phyloP scores from a whole-genome alignment of 2,113 vertebrate genomes.

The Gobio gobio region DNA sequence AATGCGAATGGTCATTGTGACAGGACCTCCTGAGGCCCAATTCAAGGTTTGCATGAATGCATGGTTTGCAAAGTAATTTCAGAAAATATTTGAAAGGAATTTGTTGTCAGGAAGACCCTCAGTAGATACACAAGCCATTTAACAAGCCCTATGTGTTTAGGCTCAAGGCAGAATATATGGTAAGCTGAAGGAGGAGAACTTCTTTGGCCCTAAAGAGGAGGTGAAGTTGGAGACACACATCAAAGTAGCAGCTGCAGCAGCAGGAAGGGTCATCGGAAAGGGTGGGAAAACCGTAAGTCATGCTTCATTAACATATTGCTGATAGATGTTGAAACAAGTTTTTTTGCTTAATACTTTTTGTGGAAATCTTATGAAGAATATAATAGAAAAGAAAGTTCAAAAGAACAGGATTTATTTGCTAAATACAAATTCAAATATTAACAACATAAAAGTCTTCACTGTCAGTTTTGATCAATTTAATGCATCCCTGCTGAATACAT shows the following conservation, averaged over 20 bases:
- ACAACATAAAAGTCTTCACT: no score
- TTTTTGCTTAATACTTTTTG: no score
- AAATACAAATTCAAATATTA: no score
- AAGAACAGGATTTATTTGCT: no score
- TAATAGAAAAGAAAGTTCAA: no score
- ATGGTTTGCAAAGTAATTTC: not conserved
- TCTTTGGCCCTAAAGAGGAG: conserved; percentile 93
- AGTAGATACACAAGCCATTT: not conserved
- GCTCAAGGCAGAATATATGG: conserved; percentile 94
- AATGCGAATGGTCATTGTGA: conserved; percentile 94
- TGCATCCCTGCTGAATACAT: no score
- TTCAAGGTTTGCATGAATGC: conserved; percentile 83
- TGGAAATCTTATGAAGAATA: no score
- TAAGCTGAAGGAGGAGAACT: conserved; percentile 95
- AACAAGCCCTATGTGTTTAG: conserved; percentile 62
- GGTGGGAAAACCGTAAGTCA: conserved; percentile 90
- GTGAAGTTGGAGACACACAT: conserved; percentile 95
- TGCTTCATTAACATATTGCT: not conserved
- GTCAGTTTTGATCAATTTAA: no score
- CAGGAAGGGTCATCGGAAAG: conserved; percentile 91
- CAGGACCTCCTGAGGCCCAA: conserved; percentile 93
- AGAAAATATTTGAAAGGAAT: not conserved
- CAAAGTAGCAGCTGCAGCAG: conserved; percentile 88
- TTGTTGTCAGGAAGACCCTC: not conserved
- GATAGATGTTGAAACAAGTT: no score